These are phyloP conservation scores for Tachysurus vachellii DNA, from an alignment of 2,113 vertebrate genomes.

Conservation along the genomic window DNA sequence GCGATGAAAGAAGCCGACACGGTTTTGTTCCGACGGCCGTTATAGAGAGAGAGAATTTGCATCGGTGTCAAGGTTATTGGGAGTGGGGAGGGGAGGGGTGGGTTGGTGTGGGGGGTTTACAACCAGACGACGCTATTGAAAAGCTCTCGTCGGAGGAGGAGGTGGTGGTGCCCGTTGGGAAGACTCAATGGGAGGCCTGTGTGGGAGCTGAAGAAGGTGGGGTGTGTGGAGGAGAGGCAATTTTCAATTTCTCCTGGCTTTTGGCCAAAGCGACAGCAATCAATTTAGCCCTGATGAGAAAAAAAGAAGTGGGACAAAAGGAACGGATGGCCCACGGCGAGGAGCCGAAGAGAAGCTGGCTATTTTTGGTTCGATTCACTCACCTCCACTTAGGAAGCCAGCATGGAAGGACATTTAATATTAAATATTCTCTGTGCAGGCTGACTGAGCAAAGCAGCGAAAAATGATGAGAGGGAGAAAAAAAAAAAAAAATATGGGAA, in stretches of 20 bases:
- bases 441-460: conserved; percentile 28
- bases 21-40: conserved; percentile 25
- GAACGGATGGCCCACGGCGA: conserved; percentile 66
- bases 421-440: conserved; percentile 59
- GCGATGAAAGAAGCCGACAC: conserved; percentile 17
- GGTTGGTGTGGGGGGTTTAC: not conserved
- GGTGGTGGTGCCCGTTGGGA: conserved; percentile 21
- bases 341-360: conserved; percentile 52
- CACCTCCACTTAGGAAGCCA: conserved; percentile 65
- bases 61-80: conserved; percentile 59
- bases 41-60: conserved; percentile 36
- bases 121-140: conserved; percentile 11
- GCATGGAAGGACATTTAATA: conserved; percentile 65
- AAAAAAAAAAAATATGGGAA: too few relatives aligned
- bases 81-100: not conserved
- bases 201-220: conserved; percentile 29
- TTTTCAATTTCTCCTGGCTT: conserved; percentile 70
- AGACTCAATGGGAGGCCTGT: conserved; percentile 48
- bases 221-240: conserved; percentile 41
- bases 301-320: conserved; percentile 71
- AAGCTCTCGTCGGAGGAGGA: conserved; percentile 29
- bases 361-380: conserved; percentile 76
- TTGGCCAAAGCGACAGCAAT: conserved; percentile 68
- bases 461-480: not conserved
- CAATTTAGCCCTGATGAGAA: conserved; percentile 70